Base-by-base conservation (phyloP, 2,888 invertebrate species). In the Sarcophaga subvicina region DNA sequence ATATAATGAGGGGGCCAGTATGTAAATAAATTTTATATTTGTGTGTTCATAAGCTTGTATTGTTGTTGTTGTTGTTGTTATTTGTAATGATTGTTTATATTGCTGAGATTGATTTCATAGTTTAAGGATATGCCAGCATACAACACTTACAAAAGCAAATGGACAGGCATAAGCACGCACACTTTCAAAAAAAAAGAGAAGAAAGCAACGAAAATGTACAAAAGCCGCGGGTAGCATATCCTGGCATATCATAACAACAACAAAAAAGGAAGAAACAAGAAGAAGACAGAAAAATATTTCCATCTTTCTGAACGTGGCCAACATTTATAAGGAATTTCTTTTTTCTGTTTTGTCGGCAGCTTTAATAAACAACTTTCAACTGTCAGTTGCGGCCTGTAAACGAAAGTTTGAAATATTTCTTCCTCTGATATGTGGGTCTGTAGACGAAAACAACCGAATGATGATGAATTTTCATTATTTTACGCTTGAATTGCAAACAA, bases 391-490 rank as follows among this genome's bases (percentile, higher is more conserved):
- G 62, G 72, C 14, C 14, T 66, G 22, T 37, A 37, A 37, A 64
- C 67, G 73, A 77, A 77, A 67, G 49, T 72, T 80, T 72, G 60
- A 80, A 63, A 80, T 71, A 70, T 80, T 66, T 12, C 67, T 72
- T 77, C 66, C 37, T 8, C 62, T 80, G 72, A 77, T 72, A 73
- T 77, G 82, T 75, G 47, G 80, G 70, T 77, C 77, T 77, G 54
- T 75, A 70, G 37, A 78, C 69, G 25, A 67, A 20, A 60, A 27
- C 12, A 62, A 6, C 45, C 37, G 11, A n/a, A 72, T 64, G 47
- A 91, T 91, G 89, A 91, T 91, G 89, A 90, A 92, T 92, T 90
- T 91, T 88, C 90, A 91, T 91, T 89, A 89, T 91, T 90, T 91
- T 88, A 91, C 89, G 91, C 89, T 88, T 90, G 89, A 87, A 86